phyloP scores from a whole-genome alignment of 2,888 invertebrate genomes.

The Orgyia antiqua region DNA sequence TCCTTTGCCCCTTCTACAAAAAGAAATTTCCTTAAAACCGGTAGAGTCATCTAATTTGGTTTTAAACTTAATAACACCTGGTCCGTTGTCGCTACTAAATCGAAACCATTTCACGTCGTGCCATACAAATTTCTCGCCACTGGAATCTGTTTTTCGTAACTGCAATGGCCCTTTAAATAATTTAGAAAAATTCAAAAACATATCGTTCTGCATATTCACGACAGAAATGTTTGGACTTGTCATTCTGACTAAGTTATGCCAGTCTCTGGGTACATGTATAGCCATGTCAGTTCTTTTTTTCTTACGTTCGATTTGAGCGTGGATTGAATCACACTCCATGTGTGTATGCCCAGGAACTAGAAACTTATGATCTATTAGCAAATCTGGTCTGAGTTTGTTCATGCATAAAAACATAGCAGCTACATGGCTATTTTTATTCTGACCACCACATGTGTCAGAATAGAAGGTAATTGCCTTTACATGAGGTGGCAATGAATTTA shows the following conservation, averaged over 20 bases:
- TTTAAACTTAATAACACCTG: constrained; percentile 8
- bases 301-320: constrained; percentile 5
- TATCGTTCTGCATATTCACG: constrained; percentile 2
- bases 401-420: constrained; percentile 9
- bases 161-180: constrained; percentile 10
- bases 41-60: constrained; percentile 5
- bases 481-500: not conserved
- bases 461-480: not conserved
- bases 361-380: constrained; percentile 14
- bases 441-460: not conserved
- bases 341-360: too few relatives aligned
- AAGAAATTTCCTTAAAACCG: constrained; percentile 8
- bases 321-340: constrained; percentile 13
- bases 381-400: constrained; percentile 1
- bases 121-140: constrained; percentile 10
- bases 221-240: constrained; percentile 7
- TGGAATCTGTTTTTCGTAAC: constrained; percentile 8
- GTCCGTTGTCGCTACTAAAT: constrained; percentile 6
- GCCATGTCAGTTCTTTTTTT: constrained; percentile 3
- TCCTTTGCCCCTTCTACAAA: constrained; percentile 6
- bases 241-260: not conserved
- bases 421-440: not conserved
- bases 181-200: not conserved
- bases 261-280: not conserved
- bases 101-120: constrained; percentile 11